Base-by-base conservation (phyloP, 35 echinoderm and acorn worm genomes). In the Antedon bifida region DNA sequence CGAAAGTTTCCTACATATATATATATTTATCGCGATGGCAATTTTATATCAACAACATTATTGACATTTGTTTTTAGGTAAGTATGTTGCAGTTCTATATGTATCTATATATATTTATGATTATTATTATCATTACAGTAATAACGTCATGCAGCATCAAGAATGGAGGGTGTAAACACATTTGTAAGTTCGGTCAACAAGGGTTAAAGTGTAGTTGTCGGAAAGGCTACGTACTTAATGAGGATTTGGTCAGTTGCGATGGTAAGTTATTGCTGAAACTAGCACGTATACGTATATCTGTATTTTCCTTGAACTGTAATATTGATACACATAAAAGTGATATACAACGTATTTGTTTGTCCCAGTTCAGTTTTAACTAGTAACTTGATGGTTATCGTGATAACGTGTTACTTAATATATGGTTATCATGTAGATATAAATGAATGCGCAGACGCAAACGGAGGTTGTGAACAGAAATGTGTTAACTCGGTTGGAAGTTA, bases 401-500 rank as follows among this genome's bases (percentile, higher is more conserved):
- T 32, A 76, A 30, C 75, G n/a, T 42, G 4, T 42, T 42, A 42
- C 4, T 42, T 42, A 42, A 1, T 9, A 31, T 36, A 17, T 36
- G 34, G 26, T 76, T 26, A 77, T 36, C 28, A 33, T 46, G 13
- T 83, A 99, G 95, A 99, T 88, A 14, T 92, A 0, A 79, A 99
- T 78, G 95, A 99, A 55, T 99, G 95, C 77, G 42, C 77, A 12
- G 95, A 93, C 45, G 80, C 80, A 0, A 99, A 99, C 81, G 95
- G 95, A 36, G 95, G 82, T 7, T 99, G 95, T 85, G 90, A 92
- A 30, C 95, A 99, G 4, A 44, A 45, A 0, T 99, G 95, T 45
- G 42, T 78, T n/a, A 99, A 99, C 75, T 86, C 39, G 12, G 46
- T 78, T 16, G 95, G 90, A 0, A 83, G 88, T 76, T 99, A 93